These are phyloP conservation scores for Trissoscelio sp. DNA, from an alignment of 2,888 invertebrate genomes.

Conservation along the genomic window DNA sequence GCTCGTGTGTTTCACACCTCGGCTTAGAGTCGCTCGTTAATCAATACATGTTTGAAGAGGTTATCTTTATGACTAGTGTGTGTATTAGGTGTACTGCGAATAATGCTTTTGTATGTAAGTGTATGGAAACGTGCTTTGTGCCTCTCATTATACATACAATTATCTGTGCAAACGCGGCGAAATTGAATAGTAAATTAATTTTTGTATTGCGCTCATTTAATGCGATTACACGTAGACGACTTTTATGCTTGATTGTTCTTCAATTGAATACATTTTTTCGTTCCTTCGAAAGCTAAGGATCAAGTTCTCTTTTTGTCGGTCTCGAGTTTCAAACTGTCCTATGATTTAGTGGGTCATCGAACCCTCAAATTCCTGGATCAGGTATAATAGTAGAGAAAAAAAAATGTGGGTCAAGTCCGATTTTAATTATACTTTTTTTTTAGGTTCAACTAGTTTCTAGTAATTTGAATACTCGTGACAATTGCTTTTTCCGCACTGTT, in stretches of 20 bases:
- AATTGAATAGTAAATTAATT: conserved; percentile 30
- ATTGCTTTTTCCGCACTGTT: conserved; percentile 25
- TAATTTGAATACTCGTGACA: conserved; percentile 37
- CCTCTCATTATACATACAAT: conserved; percentile 26
- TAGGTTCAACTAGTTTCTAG: conserved; percentile 27
- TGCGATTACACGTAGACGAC: not conserved
- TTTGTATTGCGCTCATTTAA: conserved; percentile 15
- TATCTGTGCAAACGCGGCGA: conserved; percentile 11
- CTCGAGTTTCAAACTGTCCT: not conserved
- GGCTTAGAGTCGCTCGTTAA: conserved; percentile 45
- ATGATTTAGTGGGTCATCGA: conserved; percentile 19
- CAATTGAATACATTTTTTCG: not conserved
- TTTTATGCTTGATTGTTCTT: conserved; percentile 5
- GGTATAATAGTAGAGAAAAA: conserved; percentile 41
- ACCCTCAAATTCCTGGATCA: conserved; percentile 45
- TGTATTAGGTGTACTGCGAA: conserved; percentile 41
- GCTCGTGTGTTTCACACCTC: conserved; percentile 43
- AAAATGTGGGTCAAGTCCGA: conserved; percentile 37
- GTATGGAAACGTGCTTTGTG: conserved; percentile 33
- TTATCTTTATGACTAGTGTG: conserved; percentile 60
- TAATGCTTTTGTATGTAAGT: conserved; percentile 46
- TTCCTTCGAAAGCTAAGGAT: not conserved
- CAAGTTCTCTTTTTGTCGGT: conserved; percentile 22
- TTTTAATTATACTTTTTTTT: conserved; percentile 43
- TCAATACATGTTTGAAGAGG: conserved; percentile 61